Conservation (phyloP, 1,140 invertebrate species). For the Dufourea novaeangliae region DNA sequence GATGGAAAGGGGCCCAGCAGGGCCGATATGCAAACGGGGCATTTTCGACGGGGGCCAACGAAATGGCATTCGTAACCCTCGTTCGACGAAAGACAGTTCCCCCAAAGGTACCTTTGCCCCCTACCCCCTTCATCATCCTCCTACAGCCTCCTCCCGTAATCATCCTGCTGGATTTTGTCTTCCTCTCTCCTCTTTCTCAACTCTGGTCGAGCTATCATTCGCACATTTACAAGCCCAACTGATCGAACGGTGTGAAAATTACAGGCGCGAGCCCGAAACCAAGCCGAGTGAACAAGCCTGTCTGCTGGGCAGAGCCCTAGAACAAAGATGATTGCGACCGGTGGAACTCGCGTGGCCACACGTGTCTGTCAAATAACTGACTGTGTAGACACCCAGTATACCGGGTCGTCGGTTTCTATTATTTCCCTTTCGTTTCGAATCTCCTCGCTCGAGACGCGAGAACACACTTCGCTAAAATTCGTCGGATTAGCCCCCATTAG, state of each 20-base stretch:
- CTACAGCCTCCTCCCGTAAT: slow-evolving; percentile 31
- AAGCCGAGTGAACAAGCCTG: slow-evolving; percentile 37
- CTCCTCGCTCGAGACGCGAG: slow-evolving; percentile 51
- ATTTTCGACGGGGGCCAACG: slow-evolving; percentile 16
- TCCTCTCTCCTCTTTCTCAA: no score
- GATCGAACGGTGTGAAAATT: slow-evolving; percentile 80
- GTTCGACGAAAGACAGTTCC: slow-evolving; percentile 54
- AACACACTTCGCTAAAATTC: slow-evolving; percentile 65
- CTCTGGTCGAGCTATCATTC: slow-evolving; percentile 71
- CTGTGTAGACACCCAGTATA: no score
- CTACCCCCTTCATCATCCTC: neutral
- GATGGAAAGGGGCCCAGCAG: slow-evolving; percentile 39
- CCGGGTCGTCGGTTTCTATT: no score
- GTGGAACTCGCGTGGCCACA: slow-evolving; percentile 62
- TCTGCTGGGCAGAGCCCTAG: slow-evolving; percentile 61
- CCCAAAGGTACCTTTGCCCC: no score
- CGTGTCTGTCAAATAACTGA: no score
- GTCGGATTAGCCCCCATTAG: slow-evolving; percentile 73
- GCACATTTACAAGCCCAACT: slow-evolving; percentile 77
- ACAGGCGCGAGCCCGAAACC: slow-evolving; percentile 63
- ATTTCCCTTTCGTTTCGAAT: neutral
- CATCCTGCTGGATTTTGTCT: slow-evolving; percentile 40
- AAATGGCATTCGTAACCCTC: slow-evolving; percentile 57
- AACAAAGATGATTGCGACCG: slow-evolving; percentile 70
- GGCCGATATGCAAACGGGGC: slow-evolving; percentile 54